Conservation (phyloP, 2,113 vertebrate species). For the Aptenodytes patagonicus region DNA sequence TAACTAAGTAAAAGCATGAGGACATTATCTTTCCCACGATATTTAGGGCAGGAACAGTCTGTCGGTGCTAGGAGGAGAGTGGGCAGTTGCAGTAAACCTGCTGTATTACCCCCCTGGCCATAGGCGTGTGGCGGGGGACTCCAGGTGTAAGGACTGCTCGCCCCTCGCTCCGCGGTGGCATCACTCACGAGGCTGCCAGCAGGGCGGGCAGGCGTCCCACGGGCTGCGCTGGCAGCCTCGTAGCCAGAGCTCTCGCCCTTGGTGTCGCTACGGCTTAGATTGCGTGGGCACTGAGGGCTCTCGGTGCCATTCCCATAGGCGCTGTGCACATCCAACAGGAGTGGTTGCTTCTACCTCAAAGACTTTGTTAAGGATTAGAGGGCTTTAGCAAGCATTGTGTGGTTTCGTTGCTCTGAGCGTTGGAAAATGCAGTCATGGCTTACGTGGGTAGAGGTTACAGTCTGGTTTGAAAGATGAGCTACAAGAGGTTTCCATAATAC, state of each 20-base stretch:
- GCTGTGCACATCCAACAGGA: neutral
- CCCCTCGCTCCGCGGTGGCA: accelerated
- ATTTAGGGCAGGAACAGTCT: neutral
- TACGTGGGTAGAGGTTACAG: neutral
- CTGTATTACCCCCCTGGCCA: neutral
- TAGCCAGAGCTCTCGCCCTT: accelerated
- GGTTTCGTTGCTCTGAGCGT: neutral
- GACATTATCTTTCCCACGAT: accelerated
- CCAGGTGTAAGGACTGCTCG: accelerated
- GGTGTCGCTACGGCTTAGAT: accelerated
- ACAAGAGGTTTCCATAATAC: neutral
- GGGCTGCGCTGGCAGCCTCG: accelerated
- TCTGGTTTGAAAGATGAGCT: neutral
- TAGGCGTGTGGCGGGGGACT: accelerated
- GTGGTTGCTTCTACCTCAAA: neutral
- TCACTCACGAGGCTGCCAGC: accelerated
- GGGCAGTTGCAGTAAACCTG: too few species aligned
- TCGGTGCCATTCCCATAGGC: accelerated
- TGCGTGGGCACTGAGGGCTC: neutral
- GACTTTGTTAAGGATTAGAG: constrained; percentile 23
- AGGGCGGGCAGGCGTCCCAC: accelerated
- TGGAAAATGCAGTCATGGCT: neutral
- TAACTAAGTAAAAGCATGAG: neutral
- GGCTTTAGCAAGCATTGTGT: neutral
- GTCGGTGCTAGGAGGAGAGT: accelerated